Evolutionary conservation across 2,888 invertebrate genomes (phyloP), one percentile per base, ranked within the genome.

Genomic region (Pyrrhia umbra): DNA sequence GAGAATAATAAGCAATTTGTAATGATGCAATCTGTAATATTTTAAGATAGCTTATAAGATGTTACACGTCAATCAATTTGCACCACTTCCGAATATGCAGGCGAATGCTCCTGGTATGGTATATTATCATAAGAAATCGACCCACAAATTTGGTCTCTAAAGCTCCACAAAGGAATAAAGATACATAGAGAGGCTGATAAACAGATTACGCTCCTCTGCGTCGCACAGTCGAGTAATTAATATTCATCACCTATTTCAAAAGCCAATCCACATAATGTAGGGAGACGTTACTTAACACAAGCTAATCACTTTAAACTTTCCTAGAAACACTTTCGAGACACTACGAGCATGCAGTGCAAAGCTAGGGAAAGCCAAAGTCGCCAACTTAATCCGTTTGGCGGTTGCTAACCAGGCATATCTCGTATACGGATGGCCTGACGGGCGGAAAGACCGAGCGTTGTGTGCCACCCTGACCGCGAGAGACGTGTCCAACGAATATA

Each of bases 321-420:
- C 15, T 27, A 15, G 42, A 58, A 47, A 65, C 47, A 49, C 55
- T 52, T 64, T 27, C 21, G 39, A 56, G 62, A 54, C 45, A 49
- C 25, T 55, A 47, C 23, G 47, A 45, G 52, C 9, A 43, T 54
- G 49, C 43, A 57, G 57, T 65, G 58, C 49, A 77, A 79, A 76
- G 80, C 72, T 64, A 59, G 34, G 6, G n/a, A 61, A 73, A 73
- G 65, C 65, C 63, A 37, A 73, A 77, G 68, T 80, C 63, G 40
- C 50, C 25, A 45, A 59, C 60, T 73, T 80, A 77, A 77, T 77
- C 80, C 77, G 61, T 77, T 77, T 72, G 60, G 77, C 58, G 68
- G 74, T 68, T 46, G 39, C 63, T 63, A 77, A 68, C 66, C 68
- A 64, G 60, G n/a, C 68, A 74, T 62, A 66, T 73, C 65, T 66